Evolutionary conservation across 2,113 vertebrate genomes (phyloP).

Genomic region (Muntiacus muntjak): DNA sequence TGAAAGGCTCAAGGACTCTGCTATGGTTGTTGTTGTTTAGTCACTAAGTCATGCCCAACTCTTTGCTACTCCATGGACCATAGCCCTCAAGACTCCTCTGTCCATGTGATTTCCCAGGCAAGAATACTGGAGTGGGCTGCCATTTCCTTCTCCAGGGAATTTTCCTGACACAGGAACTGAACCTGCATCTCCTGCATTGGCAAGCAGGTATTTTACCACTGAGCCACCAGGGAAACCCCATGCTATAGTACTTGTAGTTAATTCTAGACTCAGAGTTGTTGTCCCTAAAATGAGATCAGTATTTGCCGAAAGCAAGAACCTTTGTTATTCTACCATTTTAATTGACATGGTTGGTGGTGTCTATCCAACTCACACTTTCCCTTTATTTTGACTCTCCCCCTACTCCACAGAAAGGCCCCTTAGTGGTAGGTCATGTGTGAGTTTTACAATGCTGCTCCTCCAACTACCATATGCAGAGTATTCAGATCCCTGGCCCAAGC

Average conservation of each 20-base stretch:
- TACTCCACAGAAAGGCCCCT: not conserved
- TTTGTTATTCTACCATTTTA: not conserved
- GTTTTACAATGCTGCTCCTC: not conserved
- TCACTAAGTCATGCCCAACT: not conserved
- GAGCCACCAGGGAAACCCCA: not conserved
- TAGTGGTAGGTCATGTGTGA: not conserved
- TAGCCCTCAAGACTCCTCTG: not conserved
- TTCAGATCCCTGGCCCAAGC: no score
- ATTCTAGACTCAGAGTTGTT: not conserved
- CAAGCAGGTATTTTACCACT: not conserved
- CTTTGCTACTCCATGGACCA: not conserved
- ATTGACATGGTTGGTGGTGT: not conserved
- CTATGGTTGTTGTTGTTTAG: not conserved
- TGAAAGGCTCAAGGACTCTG: not conserved
- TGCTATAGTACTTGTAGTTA: not conserved
- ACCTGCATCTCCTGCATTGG: not conserved
- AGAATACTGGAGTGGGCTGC: not conserved
- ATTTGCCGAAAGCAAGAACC: not conserved
- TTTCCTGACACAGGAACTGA: not conserved
- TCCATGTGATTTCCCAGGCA: not conserved
- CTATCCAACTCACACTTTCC: not conserved
- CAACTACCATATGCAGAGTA: rapidly evolving
- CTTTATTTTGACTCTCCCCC: not conserved
- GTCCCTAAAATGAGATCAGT: not conserved
- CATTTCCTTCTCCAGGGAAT: not conserved